These are phyloP conservation scores for Castor canadensis DNA, from an alignment of 2,113 vertebrate genomes.

Conservation along the genomic window DNA sequence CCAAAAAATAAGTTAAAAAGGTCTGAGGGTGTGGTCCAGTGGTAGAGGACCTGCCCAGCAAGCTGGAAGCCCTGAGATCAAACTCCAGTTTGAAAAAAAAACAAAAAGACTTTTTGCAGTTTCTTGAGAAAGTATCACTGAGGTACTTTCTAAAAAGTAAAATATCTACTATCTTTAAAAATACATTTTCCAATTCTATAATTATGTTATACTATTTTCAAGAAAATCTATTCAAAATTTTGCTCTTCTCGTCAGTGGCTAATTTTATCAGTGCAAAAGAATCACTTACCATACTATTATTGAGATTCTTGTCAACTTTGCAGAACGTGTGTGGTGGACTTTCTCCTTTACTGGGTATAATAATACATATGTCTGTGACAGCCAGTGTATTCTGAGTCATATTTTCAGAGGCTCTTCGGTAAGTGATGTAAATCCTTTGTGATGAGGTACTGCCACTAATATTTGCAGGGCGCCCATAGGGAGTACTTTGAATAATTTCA, in stretches of 20 bases:
- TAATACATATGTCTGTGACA: constrained; percentile 97
- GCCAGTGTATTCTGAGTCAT: constrained; percentile 94
- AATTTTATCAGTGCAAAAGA: constrained; percentile 29
- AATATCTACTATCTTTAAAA: constrained; percentile 42
- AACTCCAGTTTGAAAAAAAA: background rate
- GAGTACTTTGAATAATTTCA: constrained; percentile 96
- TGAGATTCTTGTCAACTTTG: constrained; percentile 98
- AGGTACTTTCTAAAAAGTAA: constrained; percentile 30
- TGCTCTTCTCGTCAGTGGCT: constrained; percentile 3
- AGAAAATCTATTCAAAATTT: constrained; percentile 42
- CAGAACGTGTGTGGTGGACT: constrained; percentile 98
- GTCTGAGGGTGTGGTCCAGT: no score
- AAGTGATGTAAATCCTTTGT: constrained; percentile 96
- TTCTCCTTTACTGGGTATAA: constrained; percentile 97
- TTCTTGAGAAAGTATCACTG: constrained; percentile 54
- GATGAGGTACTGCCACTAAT: constrained; percentile 94
- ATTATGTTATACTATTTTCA: background rate
- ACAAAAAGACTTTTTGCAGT: background rate
- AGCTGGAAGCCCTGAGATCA: no score
- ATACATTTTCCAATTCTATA: constrained; percentile 43
- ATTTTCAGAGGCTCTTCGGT: constrained; percentile 93
- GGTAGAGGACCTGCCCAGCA: no score
- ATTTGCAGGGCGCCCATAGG: constrained; percentile 94
- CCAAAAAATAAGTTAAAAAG: no score
- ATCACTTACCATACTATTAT: constrained; percentile 95